phyloP scores from a whole-genome alignment of 2,113 vertebrate species.

The Corythornis cristatus region DNA sequence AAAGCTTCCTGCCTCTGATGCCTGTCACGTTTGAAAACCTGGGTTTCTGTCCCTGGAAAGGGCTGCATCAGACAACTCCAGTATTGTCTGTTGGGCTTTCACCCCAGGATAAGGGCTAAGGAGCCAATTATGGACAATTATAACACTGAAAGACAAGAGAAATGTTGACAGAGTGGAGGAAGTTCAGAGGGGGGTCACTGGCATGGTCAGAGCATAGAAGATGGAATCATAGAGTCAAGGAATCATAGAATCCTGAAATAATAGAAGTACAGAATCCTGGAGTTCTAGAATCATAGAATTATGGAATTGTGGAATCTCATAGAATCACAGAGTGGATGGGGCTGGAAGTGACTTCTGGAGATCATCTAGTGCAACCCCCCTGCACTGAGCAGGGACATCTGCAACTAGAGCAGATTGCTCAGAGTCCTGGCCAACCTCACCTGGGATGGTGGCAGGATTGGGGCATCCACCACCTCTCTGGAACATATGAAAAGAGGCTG shows the following conservation, averaged over 20 bases:
- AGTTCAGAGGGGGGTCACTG: neutral
- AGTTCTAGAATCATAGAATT: no score
- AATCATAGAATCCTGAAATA: no score
- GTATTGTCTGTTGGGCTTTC: neutral
- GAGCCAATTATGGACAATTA: neutral
- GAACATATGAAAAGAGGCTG: neutral
- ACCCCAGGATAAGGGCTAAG: neutral
- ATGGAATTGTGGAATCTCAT: no score
- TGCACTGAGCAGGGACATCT: neutral
- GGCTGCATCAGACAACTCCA: neutral
- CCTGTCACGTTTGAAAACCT: conserved; percentile 6
- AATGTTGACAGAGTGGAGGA: neutral
- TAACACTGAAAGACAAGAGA: neutral
- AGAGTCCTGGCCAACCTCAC: neutral
- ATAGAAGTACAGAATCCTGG: no score
- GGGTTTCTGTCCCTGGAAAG: neutral
- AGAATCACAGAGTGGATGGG: neutral
- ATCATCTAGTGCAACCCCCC: neutral
- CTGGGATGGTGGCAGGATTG: neutral
- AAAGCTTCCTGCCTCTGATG: neutral
- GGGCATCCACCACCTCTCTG: neutral
- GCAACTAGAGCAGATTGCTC: neutral
- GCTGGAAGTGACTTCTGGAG: neutral
- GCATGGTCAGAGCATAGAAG: neutral
- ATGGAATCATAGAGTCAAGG: neutral